Evolutionary conservation across 2,888 invertebrate species (phyloP).

Genomic region (Gandaritis pyraliata): DNA sequence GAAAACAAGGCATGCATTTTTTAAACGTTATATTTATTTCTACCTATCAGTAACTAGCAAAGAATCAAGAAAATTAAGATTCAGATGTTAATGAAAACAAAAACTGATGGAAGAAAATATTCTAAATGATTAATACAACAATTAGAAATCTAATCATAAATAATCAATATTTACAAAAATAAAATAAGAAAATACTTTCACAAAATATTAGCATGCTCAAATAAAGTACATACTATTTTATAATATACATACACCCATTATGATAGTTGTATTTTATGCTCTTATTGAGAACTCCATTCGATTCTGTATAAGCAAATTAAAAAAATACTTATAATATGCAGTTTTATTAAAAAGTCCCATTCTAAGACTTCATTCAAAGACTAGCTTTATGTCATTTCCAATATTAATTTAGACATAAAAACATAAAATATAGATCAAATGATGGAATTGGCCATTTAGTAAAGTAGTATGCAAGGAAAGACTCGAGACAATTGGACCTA

Average conservation of each 20-base stretch:
- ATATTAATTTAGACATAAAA: no score
- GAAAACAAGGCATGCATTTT: slow-evolving; percentile 8
- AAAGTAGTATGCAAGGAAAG: no score
- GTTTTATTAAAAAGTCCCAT: not conserved
- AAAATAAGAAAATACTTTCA: slow-evolving; percentile 11
- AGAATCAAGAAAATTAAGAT: slow-evolving; percentile 4
- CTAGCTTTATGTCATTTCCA: no score
- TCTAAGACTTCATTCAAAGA: no score
- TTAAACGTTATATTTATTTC: not conserved
- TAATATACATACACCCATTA: slow-evolving; percentile 80
- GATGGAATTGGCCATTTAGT: no score
- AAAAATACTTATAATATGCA: slow-evolving; percentile 29
- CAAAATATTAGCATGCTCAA: slow-evolving; percentile 56
- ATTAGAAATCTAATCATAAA: not conserved
- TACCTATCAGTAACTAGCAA: slow-evolving; percentile 2
- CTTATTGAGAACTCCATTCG: slow-evolving; percentile 79
- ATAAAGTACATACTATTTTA: slow-evolving; percentile 54
- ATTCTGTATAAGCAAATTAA: slow-evolving; percentile 71
- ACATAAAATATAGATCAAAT: not conserved
- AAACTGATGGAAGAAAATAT: slow-evolving; percentile 3
- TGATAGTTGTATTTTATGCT: slow-evolving; percentile 76
- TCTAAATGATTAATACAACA: slow-evolving; percentile 12
- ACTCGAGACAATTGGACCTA: no score
- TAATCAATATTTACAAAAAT: slow-evolving; percentile 3
- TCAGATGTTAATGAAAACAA: slow-evolving; percentile 7